Evolutionary conservation across 1,140 invertebrate genomes (phyloP), one percentile per base, ranked within the genome.

Genomic region (Galendromus occidentalis): DNA sequence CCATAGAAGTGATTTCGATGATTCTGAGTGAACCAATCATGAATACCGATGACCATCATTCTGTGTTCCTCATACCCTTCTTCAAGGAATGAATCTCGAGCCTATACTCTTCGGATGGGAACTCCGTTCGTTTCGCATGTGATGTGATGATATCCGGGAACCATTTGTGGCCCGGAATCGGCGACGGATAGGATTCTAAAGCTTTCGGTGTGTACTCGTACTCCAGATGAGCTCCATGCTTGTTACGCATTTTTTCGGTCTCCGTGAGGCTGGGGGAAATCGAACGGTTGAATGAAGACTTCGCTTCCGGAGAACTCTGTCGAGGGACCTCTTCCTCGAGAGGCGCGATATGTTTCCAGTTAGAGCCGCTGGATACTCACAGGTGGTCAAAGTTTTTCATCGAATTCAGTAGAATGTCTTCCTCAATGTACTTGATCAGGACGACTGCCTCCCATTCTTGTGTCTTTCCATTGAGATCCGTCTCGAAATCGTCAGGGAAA

Each of bases 391-490:
- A 59, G 1, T 17, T 33, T 22, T 25, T 33, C 51, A 59, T 59
- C 5, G 51, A 59, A 59, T 59, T 59, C 17, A 44, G 22, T 30
- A 65, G 64, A 39, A 73, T 74, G 71, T 72, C 85, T 80, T 96
- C 91, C 69, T 95, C 85, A 71, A 98, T 97, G 71, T 98, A 96
- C 0, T 93, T 93, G 72, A 98, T 92, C 0, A 97, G 78, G 7
- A 97, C 91, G 0, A 98, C 86, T 25, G 93, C 93, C 76, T 98
- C 94, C 93, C 93, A 98, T 67, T 95, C 90, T 71, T 95, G 87
- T 71, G 82, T 82, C 73, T 98, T 98, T 0, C 91, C 92, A 79
- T 98, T 83, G 14, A 81, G 71, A 78, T 91, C 88, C 0, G 85
- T 91, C 70, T 88, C 80, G 75, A 98, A 97, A 22, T 93, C 80